Evolutionary conservation across 2,797 vertebrate species (phyloP).

Genomic region (Platyrinchus mystaceus): DNA sequence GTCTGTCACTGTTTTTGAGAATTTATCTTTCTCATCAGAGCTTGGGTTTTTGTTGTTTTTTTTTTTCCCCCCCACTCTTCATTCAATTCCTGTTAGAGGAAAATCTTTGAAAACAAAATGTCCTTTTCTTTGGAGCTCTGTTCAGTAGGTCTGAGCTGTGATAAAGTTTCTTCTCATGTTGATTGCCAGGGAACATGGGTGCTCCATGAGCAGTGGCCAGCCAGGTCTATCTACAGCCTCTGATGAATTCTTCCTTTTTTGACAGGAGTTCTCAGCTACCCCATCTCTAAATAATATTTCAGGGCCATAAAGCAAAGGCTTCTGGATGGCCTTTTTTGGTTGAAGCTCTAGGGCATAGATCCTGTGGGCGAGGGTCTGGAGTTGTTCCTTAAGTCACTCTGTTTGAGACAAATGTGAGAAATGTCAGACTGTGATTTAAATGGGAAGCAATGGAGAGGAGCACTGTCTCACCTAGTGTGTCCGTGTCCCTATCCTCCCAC

Average conservation of each 20-base stretch:
- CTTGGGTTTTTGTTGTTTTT: background rate
- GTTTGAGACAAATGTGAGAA: background rate
- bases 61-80: background rate
- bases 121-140: background rate
- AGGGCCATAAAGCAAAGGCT: background rate
- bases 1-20: slow-evolving; percentile 56
- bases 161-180: background rate
- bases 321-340: background rate
- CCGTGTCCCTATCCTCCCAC: background rate
- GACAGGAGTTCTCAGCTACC: background rate
- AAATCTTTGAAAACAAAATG: slow-evolving; percentile 10
- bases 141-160: background rate
- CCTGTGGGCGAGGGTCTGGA: background rate
- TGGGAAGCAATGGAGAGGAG: background rate
- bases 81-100: background rate
- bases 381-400: background rate
- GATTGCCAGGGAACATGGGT: background rate
- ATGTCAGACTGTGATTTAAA: background rate
- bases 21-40: slow-evolving; percentile 65
- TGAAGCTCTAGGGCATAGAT: background rate
- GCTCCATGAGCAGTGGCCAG: background rate
- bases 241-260: background rate
- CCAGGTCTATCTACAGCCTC: background rate
- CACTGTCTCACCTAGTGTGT: background rate
- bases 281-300: background rate